A percentile compares a stretch with the other conserved stretches of the same genome.
phyloP scores from a whole-genome alignment of 2,113 vertebrate genomes.

The Psilopogon haemacephalus region DNA sequence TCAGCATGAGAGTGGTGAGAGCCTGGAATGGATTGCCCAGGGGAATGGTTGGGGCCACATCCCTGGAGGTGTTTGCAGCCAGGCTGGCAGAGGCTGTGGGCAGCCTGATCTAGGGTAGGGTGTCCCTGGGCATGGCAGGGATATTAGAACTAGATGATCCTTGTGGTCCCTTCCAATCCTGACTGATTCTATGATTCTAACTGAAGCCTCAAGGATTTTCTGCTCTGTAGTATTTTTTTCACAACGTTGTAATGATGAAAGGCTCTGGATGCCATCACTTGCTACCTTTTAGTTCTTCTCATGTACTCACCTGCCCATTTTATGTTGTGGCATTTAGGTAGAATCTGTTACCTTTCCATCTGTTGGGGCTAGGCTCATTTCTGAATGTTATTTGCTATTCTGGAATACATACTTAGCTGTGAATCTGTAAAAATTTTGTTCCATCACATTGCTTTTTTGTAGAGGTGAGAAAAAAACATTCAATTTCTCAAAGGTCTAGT shows the following conservation, averaged over 20 bases:
- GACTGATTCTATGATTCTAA: too few relatives aligned
- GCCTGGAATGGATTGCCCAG: too few relatives aligned
- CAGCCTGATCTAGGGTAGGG: too few relatives aligned
- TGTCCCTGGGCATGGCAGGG: too few relatives aligned
- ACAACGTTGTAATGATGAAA: not conserved
- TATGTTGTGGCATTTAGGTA: not conserved
- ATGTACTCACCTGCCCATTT: not conserved
- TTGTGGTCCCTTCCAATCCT: too few relatives aligned
- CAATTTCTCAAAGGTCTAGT: not conserved
- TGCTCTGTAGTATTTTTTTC: not conserved
- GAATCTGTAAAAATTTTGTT: constrained; percentile 44
- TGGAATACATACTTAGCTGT: not conserved
- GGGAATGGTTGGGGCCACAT: too few relatives aligned
- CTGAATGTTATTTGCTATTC: constrained; percentile 24
- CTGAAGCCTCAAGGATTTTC: not conserved
- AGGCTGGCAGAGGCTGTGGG: too few relatives aligned
- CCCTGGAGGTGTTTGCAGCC: too few relatives aligned
- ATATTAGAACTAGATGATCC: too few relatives aligned
- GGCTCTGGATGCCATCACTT: not conserved
- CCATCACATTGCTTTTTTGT: not conserved
- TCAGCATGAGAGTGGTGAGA: too few relatives aligned
- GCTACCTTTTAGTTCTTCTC: not conserved
- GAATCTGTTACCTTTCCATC: constrained; percentile 44
- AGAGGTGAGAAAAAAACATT: constrained; percentile 2
- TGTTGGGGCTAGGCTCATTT: constrained; percentile 18